These are phyloP conservation scores for Globodera rostochiensis DNA, from an alignment of 1,140 invertebrate species.

Conservation along the genomic window DNA sequence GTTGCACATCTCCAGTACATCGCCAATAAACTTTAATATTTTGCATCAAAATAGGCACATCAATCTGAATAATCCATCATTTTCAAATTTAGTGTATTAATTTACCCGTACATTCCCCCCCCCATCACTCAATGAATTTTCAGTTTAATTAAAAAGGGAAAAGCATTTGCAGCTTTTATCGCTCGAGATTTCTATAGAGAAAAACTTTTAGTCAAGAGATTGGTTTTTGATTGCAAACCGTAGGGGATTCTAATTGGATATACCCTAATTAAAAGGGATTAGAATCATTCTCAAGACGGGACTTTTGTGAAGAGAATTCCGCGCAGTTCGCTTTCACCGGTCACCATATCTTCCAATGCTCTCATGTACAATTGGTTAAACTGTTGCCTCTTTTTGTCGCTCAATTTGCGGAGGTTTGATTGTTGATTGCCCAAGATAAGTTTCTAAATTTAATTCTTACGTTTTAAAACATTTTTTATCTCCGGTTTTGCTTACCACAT, in stretches of 20 bases:
- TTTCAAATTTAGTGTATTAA: background rate
- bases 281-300: background rate
- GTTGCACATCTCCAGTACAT: slow-evolving; percentile 35
- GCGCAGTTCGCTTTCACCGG: slow-evolving; percentile 27
- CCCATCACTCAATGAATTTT: no score
- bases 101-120: no score
- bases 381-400: slow-evolving; percentile 49
- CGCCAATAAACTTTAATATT: slow-evolving; percentile 43
- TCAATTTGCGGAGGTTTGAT: slow-evolving; percentile 34
- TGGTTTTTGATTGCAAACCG: no score
- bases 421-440: slow-evolving; percentile 25
- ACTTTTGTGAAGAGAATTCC: slow-evolving; percentile 34
- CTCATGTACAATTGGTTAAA: slow-evolving; percentile 38
- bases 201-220: no score
- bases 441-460: slow-evolving; percentile 26
- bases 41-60: slow-evolving; percentile 45
- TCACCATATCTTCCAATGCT: slow-evolving; percentile 36
- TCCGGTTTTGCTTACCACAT: background rate
- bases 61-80: slow-evolving; percentile 35
- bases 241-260: no score
- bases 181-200: no score
- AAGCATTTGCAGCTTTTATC: no score
- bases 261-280: slow-evolving; percentile 25
- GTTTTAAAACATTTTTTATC: background rate
- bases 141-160: no score